Conservation (phyloP, 2,797 vertebrate genomes). For the Luscinia luscinia region DNA sequence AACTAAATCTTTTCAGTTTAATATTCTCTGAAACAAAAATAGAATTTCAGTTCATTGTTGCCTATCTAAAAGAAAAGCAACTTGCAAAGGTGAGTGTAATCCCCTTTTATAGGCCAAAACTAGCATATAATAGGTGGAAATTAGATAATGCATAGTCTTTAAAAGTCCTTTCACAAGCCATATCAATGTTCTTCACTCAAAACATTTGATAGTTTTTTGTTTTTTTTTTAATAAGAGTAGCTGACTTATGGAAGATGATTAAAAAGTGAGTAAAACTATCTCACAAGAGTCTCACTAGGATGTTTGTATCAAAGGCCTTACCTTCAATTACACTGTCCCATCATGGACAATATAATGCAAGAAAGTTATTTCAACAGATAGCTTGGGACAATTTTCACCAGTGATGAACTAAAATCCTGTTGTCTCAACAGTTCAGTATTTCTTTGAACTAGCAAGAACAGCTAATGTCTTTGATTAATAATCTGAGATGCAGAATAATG, state of each 20-base stretch:
- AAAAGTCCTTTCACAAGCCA: conserved; percentile 33
- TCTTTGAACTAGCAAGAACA: conserved; percentile 29
- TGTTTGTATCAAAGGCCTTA: conserved; percentile 40
- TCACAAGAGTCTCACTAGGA: background rate
- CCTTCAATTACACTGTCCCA: conserved; percentile 16
- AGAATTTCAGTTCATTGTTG: conserved; percentile 56
- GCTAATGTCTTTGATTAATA: background rate
- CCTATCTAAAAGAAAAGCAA: conserved; percentile 62
- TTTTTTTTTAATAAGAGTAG: background rate
- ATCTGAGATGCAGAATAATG: background rate
- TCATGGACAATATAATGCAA: background rate
- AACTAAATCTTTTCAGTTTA: conserved; percentile 56
- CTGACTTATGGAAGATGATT: background rate
- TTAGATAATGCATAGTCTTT: conserved; percentile 61
- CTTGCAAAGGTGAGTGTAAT: conserved; percentile 15
- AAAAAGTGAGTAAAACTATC: background rate
- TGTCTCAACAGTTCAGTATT: conserved; percentile 13
- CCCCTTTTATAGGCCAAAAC: conserved; percentile 27
- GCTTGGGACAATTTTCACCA: background rate
- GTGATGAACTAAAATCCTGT: conserved; percentile 9
- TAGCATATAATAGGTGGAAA: conserved; percentile 50
- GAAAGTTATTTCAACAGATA: background rate
- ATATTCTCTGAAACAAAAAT: conserved; percentile 62
- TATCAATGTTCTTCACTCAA: conserved; percentile 8
- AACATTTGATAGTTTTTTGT: background rate